Conservation (phyloP, 2,113 vertebrate genomes). For the Callaeas wilsoni region DNA sequence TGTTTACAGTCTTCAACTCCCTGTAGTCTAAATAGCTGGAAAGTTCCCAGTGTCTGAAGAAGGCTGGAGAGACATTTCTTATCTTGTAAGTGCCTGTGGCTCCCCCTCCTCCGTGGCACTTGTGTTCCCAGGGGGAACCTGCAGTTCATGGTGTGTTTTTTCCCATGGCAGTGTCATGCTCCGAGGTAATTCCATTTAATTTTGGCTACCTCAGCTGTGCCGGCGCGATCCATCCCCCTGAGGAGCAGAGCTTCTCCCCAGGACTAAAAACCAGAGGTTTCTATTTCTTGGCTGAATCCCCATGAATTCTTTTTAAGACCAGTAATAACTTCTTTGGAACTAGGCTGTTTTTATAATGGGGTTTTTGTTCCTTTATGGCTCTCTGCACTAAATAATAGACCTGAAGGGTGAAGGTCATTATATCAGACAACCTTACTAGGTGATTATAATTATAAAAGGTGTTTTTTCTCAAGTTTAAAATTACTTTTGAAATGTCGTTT, state of each 20-base stretch:
- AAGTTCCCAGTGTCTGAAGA: neutral
- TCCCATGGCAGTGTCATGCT: neutral
- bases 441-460: neutral
- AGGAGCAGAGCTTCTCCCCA: neutral
- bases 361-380: neutral
- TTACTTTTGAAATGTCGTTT: neutral
- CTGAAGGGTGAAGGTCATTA: neutral
- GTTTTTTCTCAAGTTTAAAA: neutral
- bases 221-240: fast-evolving
- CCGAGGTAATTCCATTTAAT: neutral
- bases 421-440: neutral
- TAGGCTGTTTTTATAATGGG: neutral
- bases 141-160: neutral
- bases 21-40: neutral
- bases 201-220: neutral
- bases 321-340: neutral
- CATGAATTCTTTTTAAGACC: neutral
- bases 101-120: neutral
- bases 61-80: neutral
- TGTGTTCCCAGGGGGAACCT: neutral
- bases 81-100: neutral
- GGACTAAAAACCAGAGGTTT: neutral
- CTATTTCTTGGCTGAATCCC: neutral
- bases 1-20: neutral
- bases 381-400: neutral